Evolutionary conservation across 64 coral and sea anemone species (phyloP).

Genomic region (Catalaphyllia jardinei): DNA sequence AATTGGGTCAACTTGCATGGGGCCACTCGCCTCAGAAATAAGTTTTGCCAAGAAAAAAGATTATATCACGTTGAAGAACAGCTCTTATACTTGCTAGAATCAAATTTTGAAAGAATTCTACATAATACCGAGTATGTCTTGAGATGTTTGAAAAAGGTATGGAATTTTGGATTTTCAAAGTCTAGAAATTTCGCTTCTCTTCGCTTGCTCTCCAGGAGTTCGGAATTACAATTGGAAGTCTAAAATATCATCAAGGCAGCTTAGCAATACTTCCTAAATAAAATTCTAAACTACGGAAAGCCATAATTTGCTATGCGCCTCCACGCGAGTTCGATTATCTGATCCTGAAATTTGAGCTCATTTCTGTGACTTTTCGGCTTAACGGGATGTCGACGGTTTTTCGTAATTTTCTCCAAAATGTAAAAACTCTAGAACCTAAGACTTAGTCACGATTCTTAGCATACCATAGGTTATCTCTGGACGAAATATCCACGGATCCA

Average conservation of each 20-base stretch:
- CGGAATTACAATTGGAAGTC: conserved; percentile 36
- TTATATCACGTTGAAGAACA: too few relatives aligned
- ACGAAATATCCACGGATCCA: conserved; percentile 1
- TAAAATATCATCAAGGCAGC: conserved; percentile 43
- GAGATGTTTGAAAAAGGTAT: too few relatives aligned
- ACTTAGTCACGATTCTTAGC: conserved; percentile 26
- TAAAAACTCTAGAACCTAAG: too few relatives aligned
- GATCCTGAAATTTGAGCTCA: conserved; percentile 30
- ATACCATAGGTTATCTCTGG: conserved; percentile 22
- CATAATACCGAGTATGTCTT: too few relatives aligned
- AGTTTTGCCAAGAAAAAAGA: conserved; percentile 28
- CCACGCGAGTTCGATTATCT: conserved; percentile 38
- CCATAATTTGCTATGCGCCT: conserved; percentile 34
- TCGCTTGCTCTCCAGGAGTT: conserved; percentile 32
- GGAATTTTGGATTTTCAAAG: not conserved
- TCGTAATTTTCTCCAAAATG: too few relatives aligned
- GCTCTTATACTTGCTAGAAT: too few relatives aligned
- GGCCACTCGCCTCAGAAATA: conserved; percentile 17
- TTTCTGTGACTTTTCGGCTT: too few relatives aligned
- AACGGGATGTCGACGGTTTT: too few relatives aligned
- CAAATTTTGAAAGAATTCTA: too few relatives aligned
- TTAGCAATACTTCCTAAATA: conserved; percentile 40
- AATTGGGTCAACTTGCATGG: conserved; percentile 31
- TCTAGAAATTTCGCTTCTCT: conserved; percentile 14
- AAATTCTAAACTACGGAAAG: conserved; percentile 29